phyloP scores from a whole-genome alignment of 35 echinoderm and acorn worm species.

The Anneissia japonica region DNA sequence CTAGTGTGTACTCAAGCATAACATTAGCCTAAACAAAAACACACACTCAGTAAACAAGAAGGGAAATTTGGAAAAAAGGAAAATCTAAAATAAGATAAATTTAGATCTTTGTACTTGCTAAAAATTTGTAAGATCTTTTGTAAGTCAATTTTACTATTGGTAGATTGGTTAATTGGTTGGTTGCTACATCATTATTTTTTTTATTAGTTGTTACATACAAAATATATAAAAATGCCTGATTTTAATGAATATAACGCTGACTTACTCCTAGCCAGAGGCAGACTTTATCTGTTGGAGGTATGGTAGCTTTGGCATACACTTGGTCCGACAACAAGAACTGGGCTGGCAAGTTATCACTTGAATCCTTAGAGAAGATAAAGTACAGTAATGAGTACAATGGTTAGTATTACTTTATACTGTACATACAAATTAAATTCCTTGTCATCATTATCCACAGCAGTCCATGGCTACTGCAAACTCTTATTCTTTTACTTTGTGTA shows the following conservation, averaged over 20 bases:
- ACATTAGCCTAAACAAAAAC: conserved; percentile 74
- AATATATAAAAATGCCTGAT: not conserved
- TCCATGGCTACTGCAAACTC: too few relatives aligned
- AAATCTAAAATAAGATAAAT: not conserved
- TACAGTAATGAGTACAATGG: not conserved
- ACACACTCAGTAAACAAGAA: not conserved
- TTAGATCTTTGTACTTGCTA: not conserved
- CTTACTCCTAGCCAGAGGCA: conserved; percentile 98
- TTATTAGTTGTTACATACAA: too few relatives aligned
- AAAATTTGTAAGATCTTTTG: too few relatives aligned
- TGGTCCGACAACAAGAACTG: conserved; percentile 94
- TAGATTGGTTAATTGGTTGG: too few relatives aligned
- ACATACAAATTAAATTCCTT: not conserved
- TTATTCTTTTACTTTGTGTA: too few relatives aligned
- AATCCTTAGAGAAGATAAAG: conserved; percentile 31
- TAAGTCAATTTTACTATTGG: too few relatives aligned
- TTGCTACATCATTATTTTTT: too few relatives aligned
- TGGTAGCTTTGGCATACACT: conserved; percentile 91
- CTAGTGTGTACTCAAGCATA: conserved; percentile 83
- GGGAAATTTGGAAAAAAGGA: not conserved
- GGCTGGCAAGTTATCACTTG: conserved; percentile 52
- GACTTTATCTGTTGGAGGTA: conserved; percentile 78
- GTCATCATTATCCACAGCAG: too few relatives aligned
- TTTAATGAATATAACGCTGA: not conserved
- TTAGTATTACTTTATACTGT: not conserved